These are phyloP conservation scores for Nemotelus pantherinus DNA, from an alignment of 2,888 invertebrate species.

Conservation along the genomic window DNA sequence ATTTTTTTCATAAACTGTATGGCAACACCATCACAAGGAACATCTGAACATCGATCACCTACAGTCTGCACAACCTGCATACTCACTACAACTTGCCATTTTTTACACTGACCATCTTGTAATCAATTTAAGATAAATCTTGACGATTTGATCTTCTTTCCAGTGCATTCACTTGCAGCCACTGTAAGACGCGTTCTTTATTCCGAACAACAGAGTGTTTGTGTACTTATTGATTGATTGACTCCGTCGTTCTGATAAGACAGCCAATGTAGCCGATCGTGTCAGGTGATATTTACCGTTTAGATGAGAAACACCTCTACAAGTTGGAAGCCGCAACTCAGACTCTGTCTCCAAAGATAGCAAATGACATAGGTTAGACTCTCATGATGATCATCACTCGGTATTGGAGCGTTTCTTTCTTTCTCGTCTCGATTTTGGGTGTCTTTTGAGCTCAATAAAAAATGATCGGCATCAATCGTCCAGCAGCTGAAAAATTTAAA, in stretches of 20 bases:
- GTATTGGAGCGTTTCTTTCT: neutral
- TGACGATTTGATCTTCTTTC: constrained; percentile 12
- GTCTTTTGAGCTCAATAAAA: constrained; percentile 23
- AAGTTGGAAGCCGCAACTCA: constrained; percentile 9
- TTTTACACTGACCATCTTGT: constrained; percentile 34
- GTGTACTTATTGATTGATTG: constrained; percentile 28
- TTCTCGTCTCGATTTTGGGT: neutral
- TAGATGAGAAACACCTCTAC: constrained; percentile 32
- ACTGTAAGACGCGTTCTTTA: neutral
- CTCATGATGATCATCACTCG: constrained; percentile 21
- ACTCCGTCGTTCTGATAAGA: constrained; percentile 31
- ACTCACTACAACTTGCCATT: constrained; percentile 26
- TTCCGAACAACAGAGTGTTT: constrained; percentile 3
- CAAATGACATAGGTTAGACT: neutral
- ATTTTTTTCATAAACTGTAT: too few relatives aligned
- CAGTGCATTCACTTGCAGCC: neutral
- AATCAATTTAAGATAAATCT: constrained; percentile 39
- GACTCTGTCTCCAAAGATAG: neutral
- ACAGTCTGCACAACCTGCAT: neutral
- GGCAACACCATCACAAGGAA: too few relatives aligned
- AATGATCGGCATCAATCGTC: constrained; percentile 38
- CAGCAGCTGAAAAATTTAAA: constrained; percentile 26
- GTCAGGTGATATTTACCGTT: constrained; percentile 39
- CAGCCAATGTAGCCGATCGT: constrained; percentile 35
- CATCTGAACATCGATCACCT: too few relatives aligned